These are phyloP conservation scores for Pogonocherus hispidulus DNA, from an alignment of 2,888 invertebrate species.

Conservation along the genomic window DNA sequence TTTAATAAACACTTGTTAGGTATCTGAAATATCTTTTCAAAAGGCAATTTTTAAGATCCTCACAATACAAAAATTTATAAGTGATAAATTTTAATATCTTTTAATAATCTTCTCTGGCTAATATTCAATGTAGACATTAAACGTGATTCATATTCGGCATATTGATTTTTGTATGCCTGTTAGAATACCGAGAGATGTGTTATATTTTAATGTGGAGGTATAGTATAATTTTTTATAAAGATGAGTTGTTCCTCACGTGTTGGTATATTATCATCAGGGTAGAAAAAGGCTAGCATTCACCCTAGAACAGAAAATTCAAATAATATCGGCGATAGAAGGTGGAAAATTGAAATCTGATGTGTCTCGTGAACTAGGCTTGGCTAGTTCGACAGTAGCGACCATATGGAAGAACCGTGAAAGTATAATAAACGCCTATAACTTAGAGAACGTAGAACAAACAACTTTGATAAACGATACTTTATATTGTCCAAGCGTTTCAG, in stretches of 20 bases:
- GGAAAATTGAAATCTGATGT: constrained; percentile 74
- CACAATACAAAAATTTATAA: too few relatives aligned
- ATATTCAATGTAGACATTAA: too few relatives aligned
- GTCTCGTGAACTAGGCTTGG: constrained; percentile 72
- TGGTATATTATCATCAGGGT: constrained; percentile 66
- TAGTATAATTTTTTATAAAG: constrained; percentile 43
- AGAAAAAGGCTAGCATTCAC: constrained; percentile 74
- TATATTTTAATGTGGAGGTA: constrained; percentile 50
- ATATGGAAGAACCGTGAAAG: constrained; percentile 74
- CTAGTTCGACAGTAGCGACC: constrained; percentile 73
- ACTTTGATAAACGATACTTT: constrained; percentile 46
- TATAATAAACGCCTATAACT: constrained; percentile 65
- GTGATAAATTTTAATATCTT: too few relatives aligned
- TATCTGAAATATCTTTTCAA: too few relatives aligned
- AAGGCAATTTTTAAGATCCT: too few relatives aligned
- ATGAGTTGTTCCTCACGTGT: background rate
- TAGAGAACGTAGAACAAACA: constrained; percentile 50
- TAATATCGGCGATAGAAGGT: constrained; percentile 73
- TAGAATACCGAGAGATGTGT: background rate
- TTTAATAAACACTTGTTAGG: too few relatives aligned
- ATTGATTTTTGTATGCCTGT: background rate
- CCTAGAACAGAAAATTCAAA: constrained; percentile 74
- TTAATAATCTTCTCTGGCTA: too few relatives aligned
- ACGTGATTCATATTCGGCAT: too few relatives aligned
- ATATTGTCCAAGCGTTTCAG: constrained; percentile 47